Evolutionary conservation across 2,113 vertebrate species (phyloP).

Genomic region (Chloropsis hardwickii): DNA sequence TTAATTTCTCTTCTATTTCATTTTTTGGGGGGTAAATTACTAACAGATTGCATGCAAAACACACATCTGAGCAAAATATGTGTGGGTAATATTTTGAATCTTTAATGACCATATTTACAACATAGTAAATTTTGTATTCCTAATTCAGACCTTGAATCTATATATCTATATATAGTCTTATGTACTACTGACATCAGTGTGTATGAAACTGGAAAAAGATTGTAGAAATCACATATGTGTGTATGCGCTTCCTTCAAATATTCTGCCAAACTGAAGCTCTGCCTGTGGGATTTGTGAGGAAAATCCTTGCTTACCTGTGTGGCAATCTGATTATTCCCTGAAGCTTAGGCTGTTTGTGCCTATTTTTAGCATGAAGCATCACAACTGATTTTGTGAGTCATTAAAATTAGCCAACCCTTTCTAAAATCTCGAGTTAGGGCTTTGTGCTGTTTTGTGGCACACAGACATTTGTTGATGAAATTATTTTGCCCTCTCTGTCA

Average conservation of each 20-base stretch:
- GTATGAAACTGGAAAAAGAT: not conserved
- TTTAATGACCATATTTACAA: not conserved
- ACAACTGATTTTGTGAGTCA: conserved; percentile 1
- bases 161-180: not conserved
- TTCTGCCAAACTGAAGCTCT: not conserved
- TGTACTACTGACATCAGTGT: not conserved
- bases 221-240: not conserved
- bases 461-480: not conserved
- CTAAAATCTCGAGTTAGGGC: not conserved
- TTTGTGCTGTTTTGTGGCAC: not conserved
- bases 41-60: not conserved
- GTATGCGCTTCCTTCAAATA: not conserved
- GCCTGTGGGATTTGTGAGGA: not conserved
- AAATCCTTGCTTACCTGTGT: conserved; percentile 24
- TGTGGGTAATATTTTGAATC: not conserved
- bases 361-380: conserved; percentile 38
- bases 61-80: not conserved
- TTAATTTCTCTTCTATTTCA: not conserved
- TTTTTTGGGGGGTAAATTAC: not conserved
- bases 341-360: conserved; percentile 33
- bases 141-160: not conserved
- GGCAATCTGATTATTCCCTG: not conserved
- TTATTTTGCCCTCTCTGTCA: not conserved
- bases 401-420: not conserved
- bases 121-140: not conserved